Conservation (phyloP, 2,797 vertebrate species). For the Pangasius sanitwongsei region DNA sequence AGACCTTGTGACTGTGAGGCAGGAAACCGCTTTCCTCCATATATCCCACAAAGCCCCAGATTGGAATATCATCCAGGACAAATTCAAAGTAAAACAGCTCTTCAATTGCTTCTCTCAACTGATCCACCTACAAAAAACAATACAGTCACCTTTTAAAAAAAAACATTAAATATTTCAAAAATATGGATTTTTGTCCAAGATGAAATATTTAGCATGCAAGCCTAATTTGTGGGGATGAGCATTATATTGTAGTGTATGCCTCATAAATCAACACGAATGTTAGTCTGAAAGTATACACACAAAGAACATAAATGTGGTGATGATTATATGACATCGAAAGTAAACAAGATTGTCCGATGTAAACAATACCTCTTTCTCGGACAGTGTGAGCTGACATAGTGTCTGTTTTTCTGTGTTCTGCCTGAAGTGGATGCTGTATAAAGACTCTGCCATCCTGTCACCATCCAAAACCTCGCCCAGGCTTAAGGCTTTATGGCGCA, state of each 20-base stretch:
- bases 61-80: slow-evolving; percentile 88
- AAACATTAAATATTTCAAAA: background rate
- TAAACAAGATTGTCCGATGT: background rate
- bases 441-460: slow-evolving; percentile 90
- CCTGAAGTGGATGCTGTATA: slow-evolving; percentile 84
- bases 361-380: slow-evolving; percentile 74
- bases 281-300: background rate
- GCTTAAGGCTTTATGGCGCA: slow-evolving; percentile 88
- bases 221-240: background rate
- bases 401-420: slow-evolving; percentile 79
- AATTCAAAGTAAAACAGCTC: slow-evolving; percentile 95
- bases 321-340: background rate
- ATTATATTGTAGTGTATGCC: background rate
- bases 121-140: slow-evolving; percentile 78
- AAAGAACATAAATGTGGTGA: background rate
- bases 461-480: slow-evolving; percentile 91
- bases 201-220: background rate
- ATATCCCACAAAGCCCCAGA: slow-evolving; percentile 92
- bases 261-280: slow-evolving; percentile 7
- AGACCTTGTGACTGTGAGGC: slow-evolving; percentile 89
- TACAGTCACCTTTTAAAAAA: background rate
- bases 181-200: background rate
- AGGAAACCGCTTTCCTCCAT: slow-evolving; percentile 93
- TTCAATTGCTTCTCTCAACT: slow-evolving; percentile 87
- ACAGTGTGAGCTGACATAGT: slow-evolving; percentile 84